Base-by-base conservation (phyloP, 2,113 vertebrate species). In the Melanerpes formicivorus region DNA sequence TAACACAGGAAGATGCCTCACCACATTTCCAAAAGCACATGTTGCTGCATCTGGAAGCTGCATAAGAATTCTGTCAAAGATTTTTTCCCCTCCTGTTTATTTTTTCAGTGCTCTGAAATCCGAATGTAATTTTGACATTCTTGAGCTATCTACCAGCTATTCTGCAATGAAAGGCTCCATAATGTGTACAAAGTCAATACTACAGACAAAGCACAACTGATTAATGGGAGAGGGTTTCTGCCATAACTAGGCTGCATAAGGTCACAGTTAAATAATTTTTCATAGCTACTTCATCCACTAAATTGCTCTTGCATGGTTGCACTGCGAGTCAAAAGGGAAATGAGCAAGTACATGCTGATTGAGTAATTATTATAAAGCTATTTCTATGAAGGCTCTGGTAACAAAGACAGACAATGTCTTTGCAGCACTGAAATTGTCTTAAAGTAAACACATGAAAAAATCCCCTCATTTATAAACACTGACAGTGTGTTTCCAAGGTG, bases 241-340 rank as follows among this genome's bases (percentile, higher is more conserved):
- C 59, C 16, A 29, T 81, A 88, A 67, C 58, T 86, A 69, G 79
- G 34, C 69, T 93, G 23, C 62, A 64, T 93, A 90, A 92, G 76
- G 90, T 95, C 73, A 85, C 56, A 75, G 54, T 85, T 89, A 83
- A 92, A 70, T 56, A 71, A 56, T 77, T 91, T 92, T 93, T 95
- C 44, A 55, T 63, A 90, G 65, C n/a, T 65, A 15, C 42, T 82
- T 92, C 84, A 87, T 80, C 67, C 40, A 66, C 55, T 83, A 76
- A 69, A 75, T 71, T 91, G 34, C 19, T 32, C n/a, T 85, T 0
- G 1, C 48, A 42, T 56, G 44, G 82, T 18, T 88, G 82, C 34
- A 44, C 14, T 50, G 26, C 26, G 81, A 75, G 87, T 65, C 91
- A 81, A 87, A 96, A 91, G 76, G 64, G 34, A 95, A 93, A 90